A percentile compares a stretch with the other conserved stretches of the same genome.
Evolutionary conservation across 2,113 vertebrate species (phyloP).

Genomic region (Pelmatolapia mariae): DNA sequence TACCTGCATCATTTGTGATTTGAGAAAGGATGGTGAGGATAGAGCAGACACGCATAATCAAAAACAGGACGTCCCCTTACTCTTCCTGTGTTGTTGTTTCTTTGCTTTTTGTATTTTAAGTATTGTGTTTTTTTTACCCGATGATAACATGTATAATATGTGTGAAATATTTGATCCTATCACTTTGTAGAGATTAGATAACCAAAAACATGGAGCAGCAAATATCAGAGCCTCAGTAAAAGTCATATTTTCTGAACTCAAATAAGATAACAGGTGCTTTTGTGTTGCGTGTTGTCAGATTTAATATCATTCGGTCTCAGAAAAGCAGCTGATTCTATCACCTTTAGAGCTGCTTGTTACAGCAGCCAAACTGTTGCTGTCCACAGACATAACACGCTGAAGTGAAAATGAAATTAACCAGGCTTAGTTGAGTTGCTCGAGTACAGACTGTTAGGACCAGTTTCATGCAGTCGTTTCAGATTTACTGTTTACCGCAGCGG

Average conservation of each 20-base stretch:
- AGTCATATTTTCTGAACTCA: not conserved
- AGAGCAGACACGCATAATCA: not conserved
- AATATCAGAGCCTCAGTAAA: not conserved
- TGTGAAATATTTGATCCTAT: not conserved
- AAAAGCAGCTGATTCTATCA: not conserved
- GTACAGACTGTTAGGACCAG: not conserved
- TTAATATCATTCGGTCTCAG: not conserved
- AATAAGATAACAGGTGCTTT: not conserved
- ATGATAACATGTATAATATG: not conserved
- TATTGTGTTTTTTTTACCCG: not conserved
- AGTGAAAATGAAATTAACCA: not conserved
- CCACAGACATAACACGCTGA: not conserved
- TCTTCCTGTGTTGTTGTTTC: not conserved
- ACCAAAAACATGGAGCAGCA: not conserved
- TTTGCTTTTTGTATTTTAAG: not conserved
- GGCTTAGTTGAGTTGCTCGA: not conserved
- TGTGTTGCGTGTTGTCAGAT: not conserved
- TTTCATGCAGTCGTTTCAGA: conserved; percentile 40
- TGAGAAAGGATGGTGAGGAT: not conserved
- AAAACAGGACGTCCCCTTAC: not conserved
- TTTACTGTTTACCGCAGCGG: conserved; percentile 50
- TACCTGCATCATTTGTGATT: conserved; percentile 6
- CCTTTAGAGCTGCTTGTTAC: not conserved
- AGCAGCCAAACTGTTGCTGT: not conserved
- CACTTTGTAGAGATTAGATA: not conserved